Conservation (phyloP, 2,797 vertebrate species). For the Micrastur ruficollis region DNA sequence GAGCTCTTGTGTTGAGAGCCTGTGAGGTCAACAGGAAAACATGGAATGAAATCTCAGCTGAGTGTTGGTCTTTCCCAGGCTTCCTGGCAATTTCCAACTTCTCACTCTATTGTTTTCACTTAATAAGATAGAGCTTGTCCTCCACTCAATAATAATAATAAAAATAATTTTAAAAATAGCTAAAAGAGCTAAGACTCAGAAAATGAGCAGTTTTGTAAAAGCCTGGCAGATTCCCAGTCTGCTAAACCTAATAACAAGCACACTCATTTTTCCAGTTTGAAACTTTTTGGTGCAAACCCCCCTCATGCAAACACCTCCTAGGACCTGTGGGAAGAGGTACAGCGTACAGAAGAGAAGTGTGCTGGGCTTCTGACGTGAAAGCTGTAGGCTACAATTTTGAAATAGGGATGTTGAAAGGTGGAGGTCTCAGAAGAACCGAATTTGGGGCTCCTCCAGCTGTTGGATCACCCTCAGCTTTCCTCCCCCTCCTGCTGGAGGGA, state of each 20-base stretch:
- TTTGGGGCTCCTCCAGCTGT: background rate
- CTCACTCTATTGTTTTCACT: constrained; percentile 41
- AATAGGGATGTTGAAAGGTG: background rate
- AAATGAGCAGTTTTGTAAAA: constrained; percentile 26
- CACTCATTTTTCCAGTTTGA: background rate
- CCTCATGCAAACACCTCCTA: background rate
- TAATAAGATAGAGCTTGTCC: constrained; percentile 45
- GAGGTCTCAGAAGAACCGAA: background rate
- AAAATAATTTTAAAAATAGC: background rate
- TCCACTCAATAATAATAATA: background rate
- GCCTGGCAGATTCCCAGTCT: background rate
- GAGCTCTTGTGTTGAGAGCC: constrained; percentile 42
- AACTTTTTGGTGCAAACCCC: background rate
- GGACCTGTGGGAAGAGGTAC: background rate
- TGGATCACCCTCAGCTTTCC: background rate
- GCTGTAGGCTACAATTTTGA: background rate
- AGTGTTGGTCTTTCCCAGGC: constrained; percentile 49
- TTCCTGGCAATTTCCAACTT: constrained; percentile 56
- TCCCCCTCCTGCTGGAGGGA: background rate
- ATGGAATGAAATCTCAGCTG: constrained; percentile 45
- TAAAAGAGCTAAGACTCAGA: background rate
- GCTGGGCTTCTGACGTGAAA: background rate
- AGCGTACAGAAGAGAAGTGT: background rate
- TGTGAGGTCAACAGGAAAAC: constrained; percentile 67
- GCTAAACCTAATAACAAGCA: background rate